Percentiles rank a stretch among this genome's conserved stretches.
Conservation (phyloP, 1,140 invertebrate species). For the Aphaenogaster rudis region DNA sequence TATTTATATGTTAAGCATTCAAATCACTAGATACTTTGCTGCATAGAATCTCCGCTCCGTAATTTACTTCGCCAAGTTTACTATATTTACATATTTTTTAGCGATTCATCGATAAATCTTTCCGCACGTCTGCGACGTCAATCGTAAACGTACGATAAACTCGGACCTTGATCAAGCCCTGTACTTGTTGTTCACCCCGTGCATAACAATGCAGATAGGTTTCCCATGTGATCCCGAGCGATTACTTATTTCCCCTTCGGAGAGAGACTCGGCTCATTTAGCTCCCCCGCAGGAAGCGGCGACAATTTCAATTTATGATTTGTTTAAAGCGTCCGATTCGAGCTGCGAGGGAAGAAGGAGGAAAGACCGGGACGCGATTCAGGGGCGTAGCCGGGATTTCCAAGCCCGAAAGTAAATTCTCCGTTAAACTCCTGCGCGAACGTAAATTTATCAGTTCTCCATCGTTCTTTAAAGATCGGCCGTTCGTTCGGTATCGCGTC, state of each 20-base stretch:
- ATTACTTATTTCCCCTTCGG: slow-evolving; percentile 83
- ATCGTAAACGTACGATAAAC: slow-evolving; percentile 31
- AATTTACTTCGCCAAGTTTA: slow-evolving; percentile 15
- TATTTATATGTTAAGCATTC: background rate
- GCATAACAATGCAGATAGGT: slow-evolving; percentile 74
- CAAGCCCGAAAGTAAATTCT: background rate
- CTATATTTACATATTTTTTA: background rate
- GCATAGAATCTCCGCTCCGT: background rate
- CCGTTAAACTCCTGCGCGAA: background rate
- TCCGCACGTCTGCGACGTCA: background rate
- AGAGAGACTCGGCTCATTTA: slow-evolving; percentile 73
- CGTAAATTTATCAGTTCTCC: background rate
- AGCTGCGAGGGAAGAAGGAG: slow-evolving; percentile 43
- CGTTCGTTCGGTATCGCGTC: background rate
- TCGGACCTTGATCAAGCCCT: slow-evolving; percentile 52
- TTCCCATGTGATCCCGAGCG: slow-evolving; percentile 80
- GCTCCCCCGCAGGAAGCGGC: slow-evolving; percentile 82
- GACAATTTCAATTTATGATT: slow-evolving; percentile 86
- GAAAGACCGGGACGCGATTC: background rate
- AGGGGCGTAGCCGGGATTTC: slow-evolving; percentile 23
- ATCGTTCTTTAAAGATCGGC: background rate
- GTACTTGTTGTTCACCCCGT: slow-evolving; percentile 64
- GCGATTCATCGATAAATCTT: slow-evolving; percentile 34
- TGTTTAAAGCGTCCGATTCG: slow-evolving; percentile 79
- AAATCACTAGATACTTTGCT: background rate